phyloP scores from a whole-genome alignment of 2,113 vertebrate species.

The Muscicapa adusta region DNA sequence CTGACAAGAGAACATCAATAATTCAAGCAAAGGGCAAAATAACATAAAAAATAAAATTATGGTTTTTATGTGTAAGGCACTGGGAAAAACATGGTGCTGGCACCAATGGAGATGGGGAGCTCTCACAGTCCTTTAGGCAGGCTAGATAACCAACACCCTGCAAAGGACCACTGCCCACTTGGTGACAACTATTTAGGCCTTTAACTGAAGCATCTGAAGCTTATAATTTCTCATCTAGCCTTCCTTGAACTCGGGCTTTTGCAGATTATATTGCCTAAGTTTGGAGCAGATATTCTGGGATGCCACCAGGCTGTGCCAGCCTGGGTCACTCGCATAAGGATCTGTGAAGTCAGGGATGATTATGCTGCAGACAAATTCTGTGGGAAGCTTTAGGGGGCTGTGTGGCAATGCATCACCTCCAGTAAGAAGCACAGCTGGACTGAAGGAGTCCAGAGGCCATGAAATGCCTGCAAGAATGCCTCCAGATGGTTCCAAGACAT shows the following conservation, averaged over 20 bases:
- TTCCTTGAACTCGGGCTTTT: background rate
- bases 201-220: background rate
- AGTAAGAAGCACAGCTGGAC: background rate
- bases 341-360: background rate
- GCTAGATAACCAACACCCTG: background rate
- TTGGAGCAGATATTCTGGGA: background rate
- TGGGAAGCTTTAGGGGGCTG: background rate
- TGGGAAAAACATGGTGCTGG: background rate
- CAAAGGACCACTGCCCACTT: background rate
- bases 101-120: background rate
- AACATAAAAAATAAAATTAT: background rate
- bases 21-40: background rate
- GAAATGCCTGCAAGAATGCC: background rate
- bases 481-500: background rate
- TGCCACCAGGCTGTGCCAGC: background rate
- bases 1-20: background rate
- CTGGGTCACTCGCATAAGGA: background rate
- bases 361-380: background rate
- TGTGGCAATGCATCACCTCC: background rate
- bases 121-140: background rate
- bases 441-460: background rate
- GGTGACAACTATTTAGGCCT: background rate
- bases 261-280: background rate
- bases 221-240: background rate
- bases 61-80: background rate